A percentile compares a stretch with the other conserved stretches of the same genome.
phyloP scores from a whole-genome alignment of 2,113 vertebrate species.

The Tenebrosternarchus preto region DNA sequence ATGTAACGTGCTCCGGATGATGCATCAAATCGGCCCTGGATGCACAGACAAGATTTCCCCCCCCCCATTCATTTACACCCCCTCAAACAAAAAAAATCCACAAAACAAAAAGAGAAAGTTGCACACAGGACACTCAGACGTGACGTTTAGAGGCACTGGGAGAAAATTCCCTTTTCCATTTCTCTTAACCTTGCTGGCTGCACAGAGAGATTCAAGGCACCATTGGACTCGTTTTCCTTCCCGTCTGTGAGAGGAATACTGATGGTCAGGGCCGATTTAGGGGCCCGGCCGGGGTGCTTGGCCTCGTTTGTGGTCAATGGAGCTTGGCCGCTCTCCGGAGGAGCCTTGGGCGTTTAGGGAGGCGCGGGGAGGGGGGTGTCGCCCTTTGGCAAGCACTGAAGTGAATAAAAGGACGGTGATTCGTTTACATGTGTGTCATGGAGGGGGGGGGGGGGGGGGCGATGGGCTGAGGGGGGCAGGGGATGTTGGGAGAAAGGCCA shows the following conservation, averaged over 20 bases:
- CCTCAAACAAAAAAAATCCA: too few relatives aligned
- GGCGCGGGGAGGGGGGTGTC: too few relatives aligned
- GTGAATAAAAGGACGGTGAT: conserved; percentile 11
- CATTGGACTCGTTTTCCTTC: background rate
- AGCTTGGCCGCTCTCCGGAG: conserved; percentile 49
- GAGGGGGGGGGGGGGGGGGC: background rate
- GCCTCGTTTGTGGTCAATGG: conserved; percentile 60
- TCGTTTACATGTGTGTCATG: conserved; percentile 45
- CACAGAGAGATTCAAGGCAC: background rate
- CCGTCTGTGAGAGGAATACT: conserved; percentile 4
- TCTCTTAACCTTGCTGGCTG: background rate
- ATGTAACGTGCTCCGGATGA: background rate
- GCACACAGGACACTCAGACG: background rate
- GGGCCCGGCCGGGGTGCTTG: conserved; percentile 38
- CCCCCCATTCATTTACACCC: too few relatives aligned
- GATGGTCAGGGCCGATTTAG: conserved; percentile 30
- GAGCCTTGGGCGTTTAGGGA: conserved; percentile 34
- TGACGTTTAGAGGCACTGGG: background rate
- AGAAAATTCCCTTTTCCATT: background rate
- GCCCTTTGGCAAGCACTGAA: conserved; percentile 31
- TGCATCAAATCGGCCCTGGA: background rate
- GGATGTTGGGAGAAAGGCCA: too few relatives aligned
- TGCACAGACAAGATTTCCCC: too few relatives aligned
- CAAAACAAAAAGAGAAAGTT: background rate
- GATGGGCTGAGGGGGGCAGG: too few relatives aligned